Base-by-base conservation (phyloP, 2,797 vertebrate genomes). In the Pantherophis vulpinus region DNA sequence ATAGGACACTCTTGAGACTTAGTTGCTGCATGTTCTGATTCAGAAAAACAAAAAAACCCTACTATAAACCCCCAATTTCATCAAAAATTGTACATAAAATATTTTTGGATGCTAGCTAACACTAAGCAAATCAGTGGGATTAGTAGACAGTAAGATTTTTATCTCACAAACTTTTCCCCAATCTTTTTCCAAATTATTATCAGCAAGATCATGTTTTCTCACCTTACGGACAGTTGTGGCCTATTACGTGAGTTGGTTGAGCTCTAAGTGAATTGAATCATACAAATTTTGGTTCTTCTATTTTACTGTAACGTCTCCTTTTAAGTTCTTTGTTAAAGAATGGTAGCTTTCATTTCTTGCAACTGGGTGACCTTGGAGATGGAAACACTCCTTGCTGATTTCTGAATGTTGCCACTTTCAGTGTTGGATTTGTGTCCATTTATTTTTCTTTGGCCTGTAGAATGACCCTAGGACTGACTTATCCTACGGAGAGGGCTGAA, bases 241-340 rank as follows among this genome's bases (percentile, higher is more conserved):
- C 47, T 32, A 5, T 29, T 27, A 23, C 14, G 5, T 25, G 37
- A n/a, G n/a, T 59, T 90, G 13, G 4, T 32, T 83, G 27, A 29
- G 56, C 51, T 14, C 92, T 27, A 23, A 61, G 32, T 54, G 70
- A 32, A 27, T 6, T 14, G 29, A 83, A 61, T 51, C 87, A 79
- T 61, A 54, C 42, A 29, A n/a, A 90, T n/a, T 87, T 51, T 58
- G 42, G 79, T 87, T 87, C 37, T 47, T 60, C 79, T 27, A 23
- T 87, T 90, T 90, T 13, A 61, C 20, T 29, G 9, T 60, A 70
- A 66, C 29, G 27, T 60, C 37, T 47, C 58, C 23, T 14, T 87
- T 25, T 58, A 63, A 32, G 20, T 93, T 61, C 51, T 86, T 92
- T 86, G 58, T 93, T 56, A 86, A 90, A 87, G 61, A 93, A 93